A percentile compares a stretch with the other conserved stretches of the same genome.
phyloP scores from a whole-genome alignment of 2,113 vertebrate genomes.

The Lepus europaeus region DNA sequence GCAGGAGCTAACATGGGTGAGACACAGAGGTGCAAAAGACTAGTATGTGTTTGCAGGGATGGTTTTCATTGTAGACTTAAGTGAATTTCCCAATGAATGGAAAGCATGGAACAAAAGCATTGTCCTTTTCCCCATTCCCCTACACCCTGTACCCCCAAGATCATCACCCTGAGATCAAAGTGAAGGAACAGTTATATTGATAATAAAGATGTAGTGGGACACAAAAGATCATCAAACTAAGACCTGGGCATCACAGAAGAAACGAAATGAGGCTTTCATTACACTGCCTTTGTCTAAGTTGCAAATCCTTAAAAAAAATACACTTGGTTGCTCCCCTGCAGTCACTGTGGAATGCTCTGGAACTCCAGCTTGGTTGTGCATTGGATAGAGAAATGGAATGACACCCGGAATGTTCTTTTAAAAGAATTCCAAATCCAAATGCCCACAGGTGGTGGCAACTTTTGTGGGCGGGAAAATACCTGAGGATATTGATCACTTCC shows the following conservation, averaged over 20 bases:
- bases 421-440: not conserved
- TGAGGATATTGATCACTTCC: not conserved
- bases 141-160: not conserved
- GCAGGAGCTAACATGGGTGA: not conserved
- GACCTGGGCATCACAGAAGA: not conserved
- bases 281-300: not conserved
- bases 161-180: not conserved
- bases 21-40: not conserved
- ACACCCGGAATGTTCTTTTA: not conserved
- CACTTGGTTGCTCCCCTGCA: not conserved
- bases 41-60: accelerated
- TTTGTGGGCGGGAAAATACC: not conserved
- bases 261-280: not conserved
- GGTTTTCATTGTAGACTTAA: not conserved
- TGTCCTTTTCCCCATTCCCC: not conserved
- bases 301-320: not conserved
- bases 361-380: not conserved
- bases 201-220: not conserved
- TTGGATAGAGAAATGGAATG: not conserved
- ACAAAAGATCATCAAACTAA: not conserved
- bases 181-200: not conserved
- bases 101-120: not conserved
- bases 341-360: not conserved
- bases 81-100: not conserved
- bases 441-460: not conserved